A percentile compares a stretch with the other conserved stretches of the same genome.
Evolutionary conservation across 2,888 invertebrate genomes (phyloP).

Genomic region (Catocala nupta): DNA sequence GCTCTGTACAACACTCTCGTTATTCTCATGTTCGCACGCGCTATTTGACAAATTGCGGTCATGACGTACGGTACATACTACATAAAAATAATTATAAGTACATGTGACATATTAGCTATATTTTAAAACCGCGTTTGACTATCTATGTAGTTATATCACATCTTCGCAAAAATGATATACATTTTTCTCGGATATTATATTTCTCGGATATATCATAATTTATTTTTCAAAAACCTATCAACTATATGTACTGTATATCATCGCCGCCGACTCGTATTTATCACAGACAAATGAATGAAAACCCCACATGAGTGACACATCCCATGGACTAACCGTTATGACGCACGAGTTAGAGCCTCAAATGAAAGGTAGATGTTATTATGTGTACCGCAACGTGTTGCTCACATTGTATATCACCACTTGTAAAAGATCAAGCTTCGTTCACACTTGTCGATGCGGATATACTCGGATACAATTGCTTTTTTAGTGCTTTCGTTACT

Average conservation of each 20-base stretch:
- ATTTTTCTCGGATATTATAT: too few relatives aligned
- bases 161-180: too few relatives aligned
- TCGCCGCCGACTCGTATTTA: constrained; percentile 8
- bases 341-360: constrained; percentile 39
- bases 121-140: too few relatives aligned
- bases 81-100: too few relatives aligned
- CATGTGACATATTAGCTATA: too few relatives aligned
- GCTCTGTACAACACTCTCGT: neutral
- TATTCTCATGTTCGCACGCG: neutral
- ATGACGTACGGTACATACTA: constrained; percentile 4
- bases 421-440: constrained; percentile 33
- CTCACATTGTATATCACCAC: constrained; percentile 32
- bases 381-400: constrained; percentile 50
- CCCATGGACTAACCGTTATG: constrained; percentile 38
- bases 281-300: constrained; percentile 35
- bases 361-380: constrained; percentile 84
- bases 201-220: too few relatives aligned
- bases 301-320: constrained; percentile 33
- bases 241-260: constrained; percentile 6
- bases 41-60: neutral
- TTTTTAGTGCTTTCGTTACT: neutral
- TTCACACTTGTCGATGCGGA: constrained; percentile 1
- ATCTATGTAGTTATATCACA: too few relatives aligned
- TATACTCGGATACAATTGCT: neutral
- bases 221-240: neutral